Percentiles rank a stretch among this genome's conserved stretches.
phyloP scores from a whole-genome alignment of 2,888 invertebrate genomes.

The Volucella bombylans region DNA sequence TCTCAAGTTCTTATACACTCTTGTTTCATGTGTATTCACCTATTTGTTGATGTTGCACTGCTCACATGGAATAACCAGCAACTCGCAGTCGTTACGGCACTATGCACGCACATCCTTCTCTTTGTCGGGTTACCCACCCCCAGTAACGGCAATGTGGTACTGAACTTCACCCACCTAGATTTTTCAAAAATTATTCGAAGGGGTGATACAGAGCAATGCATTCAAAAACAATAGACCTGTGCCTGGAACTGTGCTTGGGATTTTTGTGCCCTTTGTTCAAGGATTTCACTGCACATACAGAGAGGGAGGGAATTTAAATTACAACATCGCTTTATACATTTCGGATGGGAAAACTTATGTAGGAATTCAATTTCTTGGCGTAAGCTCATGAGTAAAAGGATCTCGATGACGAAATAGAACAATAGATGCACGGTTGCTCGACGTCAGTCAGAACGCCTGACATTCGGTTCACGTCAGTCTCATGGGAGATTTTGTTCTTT shows the following conservation, averaged over 20 bases:
- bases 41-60: slow-evolving; percentile 40
- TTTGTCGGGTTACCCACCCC: slow-evolving; percentile 36
- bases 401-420: slow-evolving; percentile 54
- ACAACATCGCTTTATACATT: slow-evolving; percentile 41
- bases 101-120: slow-evolving; percentile 36
- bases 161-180: slow-evolving; percentile 64
- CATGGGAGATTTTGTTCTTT: slow-evolving; percentile 65
- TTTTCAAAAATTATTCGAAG: slow-evolving; percentile 57
- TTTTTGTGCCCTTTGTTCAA: slow-evolving; percentile 45
- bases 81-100: slow-evolving; percentile 20
- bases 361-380: slow-evolving; percentile 66
- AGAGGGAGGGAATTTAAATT: slow-evolving; percentile 55
- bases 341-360: slow-evolving; percentile 61
- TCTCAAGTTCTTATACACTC: too few species aligned
- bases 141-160: background rate
- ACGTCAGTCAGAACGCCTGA: slow-evolving; percentile 42
- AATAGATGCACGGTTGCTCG: slow-evolving; percentile 56
- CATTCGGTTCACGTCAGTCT: slow-evolving; percentile 29
- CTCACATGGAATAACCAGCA: slow-evolving; percentile 1
- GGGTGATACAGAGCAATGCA: slow-evolving; percentile 62
- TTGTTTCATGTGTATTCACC: slow-evolving; percentile 33
- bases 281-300: slow-evolving; percentile 35
- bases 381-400: slow-evolving; percentile 52
- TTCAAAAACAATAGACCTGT: slow-evolving; percentile 59
- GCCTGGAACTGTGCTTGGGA: slow-evolving; percentile 58